Base-by-base conservation (phyloP, 2,113 vertebrate species). In the Periophthalmus modestus region DNA sequence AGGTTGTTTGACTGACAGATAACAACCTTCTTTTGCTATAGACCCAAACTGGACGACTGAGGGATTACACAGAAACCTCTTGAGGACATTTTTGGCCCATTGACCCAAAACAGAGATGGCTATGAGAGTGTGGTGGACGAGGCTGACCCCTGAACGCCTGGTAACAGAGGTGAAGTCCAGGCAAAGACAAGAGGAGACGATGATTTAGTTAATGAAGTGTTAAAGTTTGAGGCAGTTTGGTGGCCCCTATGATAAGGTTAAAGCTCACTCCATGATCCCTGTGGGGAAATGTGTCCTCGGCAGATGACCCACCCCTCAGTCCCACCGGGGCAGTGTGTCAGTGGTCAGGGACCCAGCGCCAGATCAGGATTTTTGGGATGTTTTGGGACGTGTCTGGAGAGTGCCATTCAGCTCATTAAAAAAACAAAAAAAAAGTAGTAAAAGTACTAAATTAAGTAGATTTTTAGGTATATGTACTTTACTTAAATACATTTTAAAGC, bases 141-240 rank as follows among this genome's bases (percentile, higher is more conserved):
- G 69, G 78, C 78, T 73, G 46, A 24, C 63, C 66, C 78, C 79
- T 78, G 73, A 74, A 88, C 63, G 36, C 16, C 15, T 78, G 74
- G 86, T 85, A 66, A 66, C 73, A 69, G 69, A 68, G 75, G 71
- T 68, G 77, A 73, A 73, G 81, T 81, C 75, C 81, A 80, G 85
- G 66, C 57, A 59, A 73, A 85, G 90, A 86, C 72, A 81, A 87
- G 86, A 68, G 80, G 84, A 87, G 74, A 79, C 71, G 52, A 77
- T 77, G 77, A 75, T 81, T 71, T 76, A 83, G 73, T 76, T 84
- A 84, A 84, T 77, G 78, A 89, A 55, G 36, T 73, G 79, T 69
- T 83, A 46, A 82, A 79, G 73, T 77, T 71, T 66, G 47, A 14
- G 78, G 89, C 88, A 77, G 81, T 77, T 73, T 75, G 77, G 81